phyloP scores from a whole-genome alignment of 2,888 invertebrate genomes.

The Phengaris arion region DNA sequence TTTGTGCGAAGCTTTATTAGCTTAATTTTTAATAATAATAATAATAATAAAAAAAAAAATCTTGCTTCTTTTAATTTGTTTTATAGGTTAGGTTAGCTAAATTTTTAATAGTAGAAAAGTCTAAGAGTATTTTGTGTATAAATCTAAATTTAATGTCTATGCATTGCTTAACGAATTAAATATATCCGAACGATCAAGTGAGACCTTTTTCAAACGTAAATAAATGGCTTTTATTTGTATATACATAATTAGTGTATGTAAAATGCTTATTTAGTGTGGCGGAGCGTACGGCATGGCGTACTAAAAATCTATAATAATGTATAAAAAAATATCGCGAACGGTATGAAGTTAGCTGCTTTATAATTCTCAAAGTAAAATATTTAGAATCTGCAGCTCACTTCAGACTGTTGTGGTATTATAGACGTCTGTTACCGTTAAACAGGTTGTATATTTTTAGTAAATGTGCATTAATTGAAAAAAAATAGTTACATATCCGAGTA shows the following conservation, averaged over 20 bases:
- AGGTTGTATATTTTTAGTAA: neutral
- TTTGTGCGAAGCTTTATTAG: neutral
- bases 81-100: neutral
- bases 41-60: too few species aligned
- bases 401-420: neutral
- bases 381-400: neutral
- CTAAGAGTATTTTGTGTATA: neutral
- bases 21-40: too few species aligned
- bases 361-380: neutral
- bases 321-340: neutral
- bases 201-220: neutral
- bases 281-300: slow-evolving; percentile 2
- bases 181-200: slow-evolving; percentile 22
- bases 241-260: neutral
- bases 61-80: neutral
- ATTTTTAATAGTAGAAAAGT: neutral
- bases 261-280: neutral
- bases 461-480: neutral
- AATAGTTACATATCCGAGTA: neutral
- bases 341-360: neutral
- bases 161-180: neutral
- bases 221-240: neutral
- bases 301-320: neutral
- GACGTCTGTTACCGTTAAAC: neutral
- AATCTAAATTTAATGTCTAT: neutral